phyloP scores from a whole-genome alignment of 2,113 vertebrate species.

The Anthoscopus minutus region DNA sequence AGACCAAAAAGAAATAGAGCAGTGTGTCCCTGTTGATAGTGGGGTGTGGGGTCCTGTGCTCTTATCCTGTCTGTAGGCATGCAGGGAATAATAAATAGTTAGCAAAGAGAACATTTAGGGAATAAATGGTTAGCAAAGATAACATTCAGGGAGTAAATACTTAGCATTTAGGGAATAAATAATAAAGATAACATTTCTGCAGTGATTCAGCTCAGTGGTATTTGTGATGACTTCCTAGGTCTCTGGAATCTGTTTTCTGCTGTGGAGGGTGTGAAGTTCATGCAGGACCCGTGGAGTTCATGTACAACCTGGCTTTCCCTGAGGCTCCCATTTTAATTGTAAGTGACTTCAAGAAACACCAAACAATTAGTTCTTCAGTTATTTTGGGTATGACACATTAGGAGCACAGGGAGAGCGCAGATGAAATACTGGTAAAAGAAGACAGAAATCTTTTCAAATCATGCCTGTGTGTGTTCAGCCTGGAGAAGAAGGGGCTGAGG shows the following conservation, averaged over 20 bases:
- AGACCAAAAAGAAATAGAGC: neutral
- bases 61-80: neutral
- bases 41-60: neutral
- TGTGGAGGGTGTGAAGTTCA: neutral
- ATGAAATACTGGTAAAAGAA: neutral
- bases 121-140: neutral
- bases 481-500: neutral
- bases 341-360: neutral
- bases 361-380: neutral
- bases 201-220: neutral
- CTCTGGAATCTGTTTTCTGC: neutral
- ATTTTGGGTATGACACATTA: neutral
- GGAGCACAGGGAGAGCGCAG: neutral
- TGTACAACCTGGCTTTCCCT: neutral
- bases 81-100: neutral
- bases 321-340: neutral
- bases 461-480: neutral
- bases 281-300: neutral
- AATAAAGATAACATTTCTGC: neutral
- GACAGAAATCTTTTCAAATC: neutral
- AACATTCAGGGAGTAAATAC: no score
- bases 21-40: neutral
- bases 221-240: neutral
- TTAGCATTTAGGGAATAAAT: neutral
- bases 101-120: neutral